These are phyloP conservation scores for Acronicta leporina DNA, from an alignment of 2,888 invertebrate species.

Conservation along the genomic window DNA sequence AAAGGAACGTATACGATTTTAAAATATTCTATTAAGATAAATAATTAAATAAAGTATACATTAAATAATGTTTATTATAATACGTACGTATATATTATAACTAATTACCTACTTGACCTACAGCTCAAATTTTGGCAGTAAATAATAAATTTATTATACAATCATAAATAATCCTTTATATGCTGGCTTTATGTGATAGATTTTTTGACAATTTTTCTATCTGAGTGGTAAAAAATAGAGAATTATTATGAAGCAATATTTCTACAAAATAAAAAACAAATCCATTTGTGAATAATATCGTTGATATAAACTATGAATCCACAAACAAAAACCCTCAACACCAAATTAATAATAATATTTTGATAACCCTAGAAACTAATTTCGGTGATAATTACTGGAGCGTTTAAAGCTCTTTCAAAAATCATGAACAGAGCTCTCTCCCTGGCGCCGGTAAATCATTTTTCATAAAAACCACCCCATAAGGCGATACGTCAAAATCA, in stretches of 20 bases:
- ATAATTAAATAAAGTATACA: too few relatives aligned
- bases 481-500: slow-evolving; percentile 85
- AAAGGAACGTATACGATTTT: neutral
- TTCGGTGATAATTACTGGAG: slow-evolving; percentile 34
- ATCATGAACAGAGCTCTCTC: slow-evolving; percentile 61
- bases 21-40: neutral
- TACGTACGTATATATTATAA: too few relatives aligned
- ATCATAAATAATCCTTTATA: too few relatives aligned
- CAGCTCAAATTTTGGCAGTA: too few relatives aligned
- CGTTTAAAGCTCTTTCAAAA: slow-evolving; percentile 62
- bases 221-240: too few relatives aligned
- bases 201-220: too few relatives aligned
- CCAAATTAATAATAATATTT: neutral
- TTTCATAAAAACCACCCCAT: slow-evolving; percentile 73
- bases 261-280: neutral
- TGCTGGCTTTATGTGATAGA: too few relatives aligned
- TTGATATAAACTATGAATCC: neutral
- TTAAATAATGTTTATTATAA: too few relatives aligned
- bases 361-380: slow-evolving; percentile 14
- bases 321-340: neutral
- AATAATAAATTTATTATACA: too few relatives aligned
- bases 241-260: too few relatives aligned
- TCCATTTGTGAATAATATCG: neutral
- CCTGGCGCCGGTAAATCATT: slow-evolving; percentile 69
- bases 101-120: too few relatives aligned